Evolutionary conservation across 2,797 vertebrate genomes (phyloP).

Genomic region (Melanogrammus aeglefinus): DNA sequence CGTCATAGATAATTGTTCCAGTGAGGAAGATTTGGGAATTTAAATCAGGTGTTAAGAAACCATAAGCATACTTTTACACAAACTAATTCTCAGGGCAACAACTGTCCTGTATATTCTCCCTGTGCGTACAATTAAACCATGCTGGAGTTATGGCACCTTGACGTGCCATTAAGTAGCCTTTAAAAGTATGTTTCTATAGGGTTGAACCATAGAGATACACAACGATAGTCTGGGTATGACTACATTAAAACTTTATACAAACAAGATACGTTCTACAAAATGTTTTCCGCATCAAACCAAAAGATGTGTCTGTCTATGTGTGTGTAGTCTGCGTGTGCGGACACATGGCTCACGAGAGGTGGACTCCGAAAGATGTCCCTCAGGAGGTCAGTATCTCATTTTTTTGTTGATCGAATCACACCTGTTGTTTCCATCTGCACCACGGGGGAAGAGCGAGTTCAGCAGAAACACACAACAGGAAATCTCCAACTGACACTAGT

Average conservation of each 20-base stretch:
- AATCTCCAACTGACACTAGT: constrained; percentile 54
- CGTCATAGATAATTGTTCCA: constrained; percentile 20
- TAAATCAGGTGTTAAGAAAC: constrained; percentile 24
- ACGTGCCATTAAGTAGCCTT: background rate
- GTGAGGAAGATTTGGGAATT: constrained; percentile 39
- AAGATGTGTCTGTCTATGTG: background rate
- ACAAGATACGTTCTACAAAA: no score
- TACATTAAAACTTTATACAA: background rate
- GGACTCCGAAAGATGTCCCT: no score
- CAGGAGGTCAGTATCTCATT: constrained; percentile 22
- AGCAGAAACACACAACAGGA: constrained; percentile 64
- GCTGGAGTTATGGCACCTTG: background rate
- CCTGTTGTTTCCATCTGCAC: constrained; percentile 66
- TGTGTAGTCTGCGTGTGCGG: background rate
- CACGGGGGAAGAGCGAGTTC: constrained; percentile 53
- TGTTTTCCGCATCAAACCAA: no score
- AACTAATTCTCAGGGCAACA: constrained; percentile 30
- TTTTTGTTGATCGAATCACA: constrained; percentile 42
- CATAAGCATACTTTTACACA: constrained; percentile 19
- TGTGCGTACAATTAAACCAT: background rate
- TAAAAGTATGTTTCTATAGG: background rate
- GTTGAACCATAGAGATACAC: background rate
- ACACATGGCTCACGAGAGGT: background rate
- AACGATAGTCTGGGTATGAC: background rate
- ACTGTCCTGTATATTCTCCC: constrained; percentile 11